These are phyloP conservation scores for Bolinopsis microptera DNA, from an alignment of 37 sponge, comb jelly and placozoan genomes.

Conservation along the genomic window DNA sequence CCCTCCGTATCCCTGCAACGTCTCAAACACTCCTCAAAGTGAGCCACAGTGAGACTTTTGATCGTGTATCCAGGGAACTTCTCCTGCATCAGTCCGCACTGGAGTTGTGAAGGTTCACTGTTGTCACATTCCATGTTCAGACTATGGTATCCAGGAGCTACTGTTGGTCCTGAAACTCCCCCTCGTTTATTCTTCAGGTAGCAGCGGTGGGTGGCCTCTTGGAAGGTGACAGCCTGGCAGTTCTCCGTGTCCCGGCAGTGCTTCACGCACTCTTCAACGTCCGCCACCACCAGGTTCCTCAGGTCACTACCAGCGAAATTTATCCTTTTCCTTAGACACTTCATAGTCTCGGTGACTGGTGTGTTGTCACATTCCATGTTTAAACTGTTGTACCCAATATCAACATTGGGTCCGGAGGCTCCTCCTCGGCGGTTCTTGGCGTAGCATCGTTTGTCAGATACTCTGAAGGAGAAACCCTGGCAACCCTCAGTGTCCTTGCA, in stretches of 20 bases:
- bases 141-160: background rate
- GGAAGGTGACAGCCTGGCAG: background rate
- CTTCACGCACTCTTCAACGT: background rate
- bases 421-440: background rate
- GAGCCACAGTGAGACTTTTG: background rate
- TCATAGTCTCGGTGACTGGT: background rate
- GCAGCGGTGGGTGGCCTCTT: background rate
- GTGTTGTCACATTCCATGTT: background rate
- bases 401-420: background rate
- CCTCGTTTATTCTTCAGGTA: background rate
- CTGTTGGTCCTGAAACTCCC: background rate
- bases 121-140: conserved; percentile 11
- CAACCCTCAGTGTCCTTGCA: background rate
- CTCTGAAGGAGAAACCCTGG: background rate
- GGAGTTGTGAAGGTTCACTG: background rate
- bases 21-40: background rate
- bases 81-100: background rate
- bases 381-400: background rate
- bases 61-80: background rate
- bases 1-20: background rate
- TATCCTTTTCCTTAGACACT: background rate
- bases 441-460: background rate
- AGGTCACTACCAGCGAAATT: background rate
- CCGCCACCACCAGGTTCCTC: background rate
- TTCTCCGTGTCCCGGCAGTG: background rate